A percentile compares a stretch with the other conserved stretches of the same genome.
Conservation (phyloP, 2,113 vertebrate genomes). For the Salminus brasiliensis region DNA sequence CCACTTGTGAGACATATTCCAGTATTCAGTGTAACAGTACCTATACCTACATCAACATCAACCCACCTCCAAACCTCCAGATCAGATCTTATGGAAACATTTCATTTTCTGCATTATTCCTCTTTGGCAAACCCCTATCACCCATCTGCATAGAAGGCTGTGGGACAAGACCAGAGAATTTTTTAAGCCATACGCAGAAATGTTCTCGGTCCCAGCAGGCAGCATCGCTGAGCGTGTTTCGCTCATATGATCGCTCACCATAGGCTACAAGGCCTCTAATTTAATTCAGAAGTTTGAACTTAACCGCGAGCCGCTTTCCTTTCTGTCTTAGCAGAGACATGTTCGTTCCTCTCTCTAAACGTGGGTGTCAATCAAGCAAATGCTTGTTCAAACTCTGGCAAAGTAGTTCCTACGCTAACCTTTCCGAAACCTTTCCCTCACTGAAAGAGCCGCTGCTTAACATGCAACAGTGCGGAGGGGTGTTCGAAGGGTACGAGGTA, state of each 20-base stretch:
- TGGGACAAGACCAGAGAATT: background rate
- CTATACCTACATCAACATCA: conserved; percentile 62
- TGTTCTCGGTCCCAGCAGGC: background rate
- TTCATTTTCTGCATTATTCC: background rate
- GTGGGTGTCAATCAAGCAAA: conserved; percentile 24
- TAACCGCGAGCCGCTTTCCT: conserved; percentile 8
- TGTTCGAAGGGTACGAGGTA: background rate
- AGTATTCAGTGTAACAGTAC: conserved; percentile 44
- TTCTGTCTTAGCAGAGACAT: background rate
- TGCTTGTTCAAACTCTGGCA: conserved; percentile 2
- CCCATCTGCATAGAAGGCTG: background rate
- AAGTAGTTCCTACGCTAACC: conserved; percentile 17
- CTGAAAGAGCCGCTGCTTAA: conserved; percentile 51
- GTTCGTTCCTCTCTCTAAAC: conserved; percentile 4
- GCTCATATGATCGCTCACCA: conserved; percentile 7
- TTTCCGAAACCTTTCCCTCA: conserved; percentile 5
- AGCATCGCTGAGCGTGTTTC: background rate
- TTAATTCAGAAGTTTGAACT: conserved; percentile 16
- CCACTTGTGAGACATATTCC: conserved; percentile 48
- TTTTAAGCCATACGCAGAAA: background rate
- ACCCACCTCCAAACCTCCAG: conserved; percentile 55
- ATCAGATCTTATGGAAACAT: conserved; percentile 69
- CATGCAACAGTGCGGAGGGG: background rate
- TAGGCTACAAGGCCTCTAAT: conserved; percentile 1
- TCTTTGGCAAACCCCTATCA: background rate